A percentile compares a stretch with the other conserved stretches of the same genome.
Evolutionary conservation across 2,113 vertebrate species (phyloP).

Genomic region (Plestiodon gilberti): DNA sequence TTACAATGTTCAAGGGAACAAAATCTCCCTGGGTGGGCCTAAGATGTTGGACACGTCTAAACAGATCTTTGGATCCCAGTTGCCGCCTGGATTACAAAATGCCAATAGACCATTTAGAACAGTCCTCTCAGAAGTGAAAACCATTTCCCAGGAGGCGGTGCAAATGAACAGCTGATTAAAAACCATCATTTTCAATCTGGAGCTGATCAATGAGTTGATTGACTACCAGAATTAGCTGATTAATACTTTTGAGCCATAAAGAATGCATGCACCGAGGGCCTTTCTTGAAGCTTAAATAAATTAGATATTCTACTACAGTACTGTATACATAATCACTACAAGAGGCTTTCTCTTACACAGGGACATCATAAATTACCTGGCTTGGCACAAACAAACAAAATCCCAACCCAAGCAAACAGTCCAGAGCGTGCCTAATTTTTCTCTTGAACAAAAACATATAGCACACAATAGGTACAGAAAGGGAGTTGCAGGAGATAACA

Average conservation of each 20-base stretch:
- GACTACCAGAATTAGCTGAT: slow-evolving; percentile 2
- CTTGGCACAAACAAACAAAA: slow-evolving; percentile 20
- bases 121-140: neutral
- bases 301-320: slow-evolving; percentile 17
- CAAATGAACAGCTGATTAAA: neutral
- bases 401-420: slow-evolving; percentile 29
- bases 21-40: neutral
- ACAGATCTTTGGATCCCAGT: neutral
- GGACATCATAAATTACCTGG: slow-evolving; percentile 51
- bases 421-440: slow-evolving; percentile 35
- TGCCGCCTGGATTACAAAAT: neutral
- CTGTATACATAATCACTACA: neutral
- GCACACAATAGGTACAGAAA: slow-evolving; percentile 53
- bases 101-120: neutral
- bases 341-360: slow-evolving; percentile 46
- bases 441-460: slow-evolving; percentile 43
- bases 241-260: neutral
- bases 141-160: neutral
- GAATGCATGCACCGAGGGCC: neutral
- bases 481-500: slow-evolving; percentile 49
- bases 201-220: neutral
- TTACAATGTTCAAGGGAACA: neutral
- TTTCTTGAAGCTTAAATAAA: slow-evolving; percentile 3
- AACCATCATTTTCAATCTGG: neutral
- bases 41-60: neutral